Conservation (phyloP, 1,140 invertebrate genomes). For the Cherax quadricarinatus region DNA sequence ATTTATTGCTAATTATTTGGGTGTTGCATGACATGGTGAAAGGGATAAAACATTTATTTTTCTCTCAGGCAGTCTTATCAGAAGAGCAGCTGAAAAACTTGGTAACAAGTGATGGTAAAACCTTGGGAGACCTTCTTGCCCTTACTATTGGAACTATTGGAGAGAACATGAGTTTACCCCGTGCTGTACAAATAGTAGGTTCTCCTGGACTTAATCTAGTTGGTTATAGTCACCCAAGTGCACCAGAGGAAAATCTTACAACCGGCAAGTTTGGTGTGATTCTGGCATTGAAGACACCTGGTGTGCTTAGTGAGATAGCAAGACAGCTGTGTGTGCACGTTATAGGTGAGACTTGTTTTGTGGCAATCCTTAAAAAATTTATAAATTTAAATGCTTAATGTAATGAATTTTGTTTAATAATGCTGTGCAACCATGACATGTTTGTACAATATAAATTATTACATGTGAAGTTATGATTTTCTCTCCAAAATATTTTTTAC, state of each 20-base stretch:
- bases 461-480: not conserved
- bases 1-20: too few relatives aligned
- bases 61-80: conserved; percentile 44
- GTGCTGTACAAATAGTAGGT: conserved; percentile 80
- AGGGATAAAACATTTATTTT: not conserved
- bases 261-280: conserved; percentile 91
- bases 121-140: conserved; percentile 87
- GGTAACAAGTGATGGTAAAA: conserved; percentile 81
- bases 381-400: not conserved
- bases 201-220: conserved; percentile 74
- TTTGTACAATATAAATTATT: too few relatives aligned
- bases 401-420: too few relatives aligned
- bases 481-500: not conserved
- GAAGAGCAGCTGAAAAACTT: conserved; percentile 53
- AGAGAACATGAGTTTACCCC: conserved; percentile 89
- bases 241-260: conserved; percentile 74
- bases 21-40: too few relatives aligned
- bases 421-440: too few relatives aligned
- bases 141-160: conserved; percentile 90
- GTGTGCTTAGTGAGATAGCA: conserved; percentile 78
- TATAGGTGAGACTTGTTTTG: conserved; percentile 80
- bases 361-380: conserved; percentile 72
- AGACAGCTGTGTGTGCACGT: conserved; percentile 92
- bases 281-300: conserved; percentile 81
- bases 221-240: conserved; percentile 86